Base-by-base conservation (phyloP, 2,113 vertebrate genomes). In the Brachypodius melanocephalos region DNA sequence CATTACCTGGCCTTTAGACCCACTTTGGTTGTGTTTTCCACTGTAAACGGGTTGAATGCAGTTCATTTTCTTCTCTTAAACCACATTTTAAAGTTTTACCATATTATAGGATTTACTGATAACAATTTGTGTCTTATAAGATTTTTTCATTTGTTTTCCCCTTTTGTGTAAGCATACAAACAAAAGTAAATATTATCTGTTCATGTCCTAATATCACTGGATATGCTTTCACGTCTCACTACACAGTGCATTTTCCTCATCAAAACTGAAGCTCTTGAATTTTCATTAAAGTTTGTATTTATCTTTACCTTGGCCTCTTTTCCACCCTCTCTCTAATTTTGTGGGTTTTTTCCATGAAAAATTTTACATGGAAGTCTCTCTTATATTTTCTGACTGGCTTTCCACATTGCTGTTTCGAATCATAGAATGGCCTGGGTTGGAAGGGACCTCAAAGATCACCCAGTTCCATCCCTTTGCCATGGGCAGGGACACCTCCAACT, bases 1-100 rank as follows among this genome's bases (percentile, higher is more conserved):
- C 0, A 0, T 38, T 34, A 48, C 21, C 19, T 29, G 40, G 32
- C 8, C 16, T 31, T 45, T 66, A 8, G 19, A 52, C 2, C 26
- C 3, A 25, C 4, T 88, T 71, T 22, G 43, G 3, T 52, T 67
- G 16, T 48, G 11, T 29, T 89, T 90, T 82, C 10, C 2, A 9
- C 14, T 38, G 17, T 31, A 82, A 79, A 45, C 31, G 6, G n/a
- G 7, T 51, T 4, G 20, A 13, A 77, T 4, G 28, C 7, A 15
- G 10, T 19, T 58, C 0, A 17, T 75, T 81, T 81, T 81, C 8
- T 75, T 85, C 24, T 55, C 57, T 19, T 48, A 54, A 28, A 72
- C 2, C 0, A 4, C 36, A 5, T 63, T 40, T 45, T 21, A n/a
- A 84, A 20, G 3, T 58, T 77, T 69, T 57, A 36, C 38, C 3